These are phyloP conservation scores for Loriculus beryllinus DNA, from an alignment of 2,797 vertebrate species.

Conservation along the genomic window DNA sequence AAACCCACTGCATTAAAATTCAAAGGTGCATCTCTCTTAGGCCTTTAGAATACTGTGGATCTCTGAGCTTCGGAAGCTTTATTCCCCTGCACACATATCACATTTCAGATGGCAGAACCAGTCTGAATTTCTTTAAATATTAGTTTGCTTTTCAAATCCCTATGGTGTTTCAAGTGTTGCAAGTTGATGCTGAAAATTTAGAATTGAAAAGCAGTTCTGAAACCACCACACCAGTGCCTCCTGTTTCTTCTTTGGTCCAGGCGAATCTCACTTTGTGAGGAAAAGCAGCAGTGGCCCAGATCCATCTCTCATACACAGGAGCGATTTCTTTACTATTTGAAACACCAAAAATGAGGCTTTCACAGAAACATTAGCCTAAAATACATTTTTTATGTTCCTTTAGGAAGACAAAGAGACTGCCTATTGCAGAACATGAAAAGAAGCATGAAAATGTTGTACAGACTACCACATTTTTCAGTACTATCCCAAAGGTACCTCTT, in stretches of 20 bases:
- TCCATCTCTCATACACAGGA: background rate
- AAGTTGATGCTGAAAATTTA: background rate
- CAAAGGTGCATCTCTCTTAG: background rate
- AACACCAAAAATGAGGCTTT: background rate
- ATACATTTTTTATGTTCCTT: background rate
- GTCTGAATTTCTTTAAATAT: background rate
- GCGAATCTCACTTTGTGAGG: background rate
- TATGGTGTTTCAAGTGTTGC: background rate
- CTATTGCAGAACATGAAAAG: background rate
- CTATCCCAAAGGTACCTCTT: background rate
- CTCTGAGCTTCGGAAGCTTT: background rate
- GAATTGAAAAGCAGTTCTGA: background rate
- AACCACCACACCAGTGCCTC: background rate
- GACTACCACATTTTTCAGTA: background rate
- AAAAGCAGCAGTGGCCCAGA: background rate
- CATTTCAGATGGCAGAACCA: background rate
- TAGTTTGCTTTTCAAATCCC: background rate
- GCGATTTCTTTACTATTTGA: background rate
- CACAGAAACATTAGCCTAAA: background rate
- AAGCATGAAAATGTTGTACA: background rate
- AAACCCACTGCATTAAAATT: conserved; percentile 32
- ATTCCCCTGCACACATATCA: background rate
- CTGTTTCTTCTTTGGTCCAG: rapidly evolving
- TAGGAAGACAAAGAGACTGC: background rate
- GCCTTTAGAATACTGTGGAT: background rate